Evolutionary conservation across 2,113 vertebrate genomes (phyloP), one percentile per base, ranked within the genome.

Genomic region (Scomber japonicus): DNA sequence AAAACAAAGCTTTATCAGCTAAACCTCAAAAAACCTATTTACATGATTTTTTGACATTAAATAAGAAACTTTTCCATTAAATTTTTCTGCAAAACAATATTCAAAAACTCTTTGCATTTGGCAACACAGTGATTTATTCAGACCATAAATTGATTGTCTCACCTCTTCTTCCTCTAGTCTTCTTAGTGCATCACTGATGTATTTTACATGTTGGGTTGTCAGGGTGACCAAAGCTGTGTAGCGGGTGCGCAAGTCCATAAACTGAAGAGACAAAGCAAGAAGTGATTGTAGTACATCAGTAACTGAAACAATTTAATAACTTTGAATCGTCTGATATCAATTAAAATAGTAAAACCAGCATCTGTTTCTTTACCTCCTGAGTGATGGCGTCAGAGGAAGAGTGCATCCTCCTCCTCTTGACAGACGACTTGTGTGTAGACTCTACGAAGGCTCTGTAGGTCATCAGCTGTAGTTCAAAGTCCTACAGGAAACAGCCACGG

Each of bases 381-480:
- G 97, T 97, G 91, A 99, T 96, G 86, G 96, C 94, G 17, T 99
- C 98, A 0, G 98, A 99, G 60, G 97, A 99, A 9, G 98, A 99
- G 66, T 96, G 95, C 93, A 98, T 96, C 71, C 97, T 95, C 64
- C 97, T 96, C 84, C 97, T 96, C 79, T 99, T 99, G 82, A 97
- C 94, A 3, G 97, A 93, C 0, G 97, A 97, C 89, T 99, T 99
- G 90, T 99, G 97, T 56, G 96, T 97, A 0, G 98, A 98, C 85
- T 99, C 98, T 2, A 99, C 97, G 2, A 98, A 98, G 1, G 97
- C 97, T 89, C 97, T 92, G 91, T 97, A 99, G 0, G 98, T 98
- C 98, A 99, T 99, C 75, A 99, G 95, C 88, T 99, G 98, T 48
- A 99, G 87, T 84, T 99, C 98, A 2, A 99, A 99, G 83, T 99